Evolutionary conservation across 2,797 vertebrate species (phyloP).

Genomic region (Sphenopsis melanotis): DNA sequence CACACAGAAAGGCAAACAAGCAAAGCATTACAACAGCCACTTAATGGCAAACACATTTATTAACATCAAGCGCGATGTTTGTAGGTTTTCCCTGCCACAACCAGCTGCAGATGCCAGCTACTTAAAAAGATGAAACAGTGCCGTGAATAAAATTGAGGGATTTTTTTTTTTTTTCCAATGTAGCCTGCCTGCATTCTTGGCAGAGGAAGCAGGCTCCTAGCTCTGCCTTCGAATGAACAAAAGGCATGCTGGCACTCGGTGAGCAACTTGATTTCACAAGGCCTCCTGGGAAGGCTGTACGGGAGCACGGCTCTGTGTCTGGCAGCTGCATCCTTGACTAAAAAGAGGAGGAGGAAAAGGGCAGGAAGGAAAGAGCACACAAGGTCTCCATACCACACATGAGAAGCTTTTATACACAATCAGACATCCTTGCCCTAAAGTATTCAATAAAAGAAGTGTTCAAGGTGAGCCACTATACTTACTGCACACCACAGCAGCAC

Average conservation of each 20-base stretch:
- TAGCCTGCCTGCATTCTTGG: constrained; percentile 29
- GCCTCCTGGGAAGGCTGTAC: constrained; percentile 62
- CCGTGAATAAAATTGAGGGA: constrained; percentile 24
- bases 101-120: constrained; percentile 56
- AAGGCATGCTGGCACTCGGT: constrained; percentile 62
- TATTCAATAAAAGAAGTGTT: constrained; percentile 38
- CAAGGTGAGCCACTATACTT: constrained; percentile 23
- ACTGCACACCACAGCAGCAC: constrained; percentile 4
- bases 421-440: constrained; percentile 61
- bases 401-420: constrained; percentile 69
- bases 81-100: constrained; percentile 50
- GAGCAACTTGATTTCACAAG: constrained; percentile 71
- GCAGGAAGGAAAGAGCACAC: constrained; percentile 72
- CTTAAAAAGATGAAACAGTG: constrained; percentile 56
- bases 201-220: constrained; percentile 52
- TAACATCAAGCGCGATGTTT: constrained; percentile 73
- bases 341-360: constrained; percentile 73
- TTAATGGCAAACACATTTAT: constrained; percentile 89
- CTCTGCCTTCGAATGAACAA: constrained; percentile 63
- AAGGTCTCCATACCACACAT: constrained; percentile 68
- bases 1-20: constrained; percentile 84
- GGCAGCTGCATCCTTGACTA: constrained; percentile 71
- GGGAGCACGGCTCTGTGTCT: constrained; percentile 71
- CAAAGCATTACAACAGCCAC: constrained; percentile 84
- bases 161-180: neutral